phyloP scores from a whole-genome alignment of 2,888 invertebrate species.

The Andrena hattorfiana region DNA sequence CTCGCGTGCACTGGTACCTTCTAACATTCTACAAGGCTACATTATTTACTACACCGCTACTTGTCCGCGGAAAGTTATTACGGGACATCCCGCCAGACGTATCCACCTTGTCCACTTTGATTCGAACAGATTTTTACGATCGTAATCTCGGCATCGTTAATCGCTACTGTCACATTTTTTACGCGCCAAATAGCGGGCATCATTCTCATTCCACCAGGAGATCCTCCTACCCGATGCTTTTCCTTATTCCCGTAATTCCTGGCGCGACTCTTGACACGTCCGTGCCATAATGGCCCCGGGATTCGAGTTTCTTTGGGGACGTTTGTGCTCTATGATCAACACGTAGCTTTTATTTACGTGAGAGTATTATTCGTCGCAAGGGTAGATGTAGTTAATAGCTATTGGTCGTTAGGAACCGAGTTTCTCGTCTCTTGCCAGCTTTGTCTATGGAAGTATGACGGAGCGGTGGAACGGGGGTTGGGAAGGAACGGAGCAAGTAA shows the following conservation, averaged over 20 bases:
- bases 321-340: not conserved
- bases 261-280: not conserved
- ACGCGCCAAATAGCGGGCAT: not conserved
- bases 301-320: not conserved
- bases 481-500: constrained; percentile 22
- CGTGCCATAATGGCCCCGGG: not conserved
- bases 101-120: constrained; percentile 37
- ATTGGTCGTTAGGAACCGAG: constrained; percentile 39
- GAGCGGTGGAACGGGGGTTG: constrained; percentile 35
- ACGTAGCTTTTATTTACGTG: constrained; percentile 17
- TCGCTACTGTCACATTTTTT: constrained; percentile 41
- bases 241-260: constrained; percentile 17
- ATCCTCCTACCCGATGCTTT: not conserved
- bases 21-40: constrained; percentile 78
- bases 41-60: constrained; percentile 78
- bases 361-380: constrained; percentile 29
- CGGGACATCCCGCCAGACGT: constrained; percentile 42
- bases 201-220: not conserved
- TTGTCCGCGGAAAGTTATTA: constrained; percentile 73
- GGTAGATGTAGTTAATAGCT: constrained; percentile 40
- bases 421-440: constrained; percentile 51
- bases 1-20: constrained; percentile 72
- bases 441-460: constrained; percentile 25
- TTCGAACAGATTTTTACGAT: constrained; percentile 58
- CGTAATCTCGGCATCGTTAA: constrained; percentile 54